phyloP scores from a whole-genome alignment of 1,140 invertebrate species.

The Drosophila lini region DNA sequence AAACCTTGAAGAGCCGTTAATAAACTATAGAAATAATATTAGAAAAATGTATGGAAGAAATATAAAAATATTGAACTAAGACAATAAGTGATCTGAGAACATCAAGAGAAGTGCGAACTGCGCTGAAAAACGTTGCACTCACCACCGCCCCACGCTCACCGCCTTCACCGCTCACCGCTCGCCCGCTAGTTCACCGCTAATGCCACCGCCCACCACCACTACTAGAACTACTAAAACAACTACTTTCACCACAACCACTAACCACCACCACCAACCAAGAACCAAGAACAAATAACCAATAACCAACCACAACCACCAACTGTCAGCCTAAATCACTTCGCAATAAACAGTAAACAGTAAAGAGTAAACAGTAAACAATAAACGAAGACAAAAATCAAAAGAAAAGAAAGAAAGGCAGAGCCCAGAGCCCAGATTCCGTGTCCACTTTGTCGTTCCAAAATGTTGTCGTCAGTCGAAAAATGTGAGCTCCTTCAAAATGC shows the following conservation, averaged over 20 bases:
- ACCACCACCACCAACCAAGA: conserved; percentile 40
- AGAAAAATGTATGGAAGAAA: background rate
- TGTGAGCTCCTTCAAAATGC: conserved; percentile 64
- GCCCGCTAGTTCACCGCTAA: conserved; percentile 57
- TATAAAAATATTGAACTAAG: conserved; percentile 8
- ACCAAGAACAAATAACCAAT: conserved; percentile 24
- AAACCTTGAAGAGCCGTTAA: conserved; percentile 7
- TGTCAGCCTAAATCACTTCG: conserved; percentile 31
- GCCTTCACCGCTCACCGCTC: conserved; percentile 31
- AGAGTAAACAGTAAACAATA: conserved; percentile 13
- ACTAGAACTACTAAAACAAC: conserved; percentile 36
- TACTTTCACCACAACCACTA: conserved; percentile 26
- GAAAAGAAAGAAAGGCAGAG: conserved; percentile 44
- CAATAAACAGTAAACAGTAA: conserved; percentile 22
- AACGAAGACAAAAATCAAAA: conserved; percentile 33
- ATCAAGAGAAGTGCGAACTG: conserved; percentile 21
- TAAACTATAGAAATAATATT: conserved; percentile 3
- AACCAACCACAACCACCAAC: conserved; percentile 41
- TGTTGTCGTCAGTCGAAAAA: conserved; percentile 70
- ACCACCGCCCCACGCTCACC: conserved; percentile 38
- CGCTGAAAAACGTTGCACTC: conserved; percentile 43
- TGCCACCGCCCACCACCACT: conserved; percentile 51
- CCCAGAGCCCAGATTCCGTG: conserved; percentile 28
- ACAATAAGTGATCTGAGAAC: conserved; percentile 23
- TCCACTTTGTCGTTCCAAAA: conserved; percentile 60